These are phyloP conservation scores for Oryctolagus cuniculus DNA, from an alignment of 2,113 vertebrate species.

Conservation along the genomic window mOryCun1.1 NC_091440.1:80850501-80851000, in stretches of 20 bases:
- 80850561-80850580: neutral
- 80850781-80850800: neutral
- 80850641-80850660: constrained; percentile 18
- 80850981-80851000: no score
- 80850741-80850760: neutral
- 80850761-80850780: neutral
- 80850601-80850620: neutral
- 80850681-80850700: neutral
- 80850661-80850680: neutral
- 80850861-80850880: neutral
- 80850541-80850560: neutral
- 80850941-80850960: no score
- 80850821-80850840: no score
- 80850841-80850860: neutral
- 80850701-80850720: neutral
- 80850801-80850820: neutral
- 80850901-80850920: neutral
- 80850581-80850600: neutral
- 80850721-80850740: neutral
- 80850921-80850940: neutral
- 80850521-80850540: constrained; percentile 11
- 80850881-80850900: neutral
- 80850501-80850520: neutral
- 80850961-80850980: no score
- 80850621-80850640: neutral